Conservation (phyloP, 2,888 invertebrate genomes). For the Ectemnius continuus region DNA sequence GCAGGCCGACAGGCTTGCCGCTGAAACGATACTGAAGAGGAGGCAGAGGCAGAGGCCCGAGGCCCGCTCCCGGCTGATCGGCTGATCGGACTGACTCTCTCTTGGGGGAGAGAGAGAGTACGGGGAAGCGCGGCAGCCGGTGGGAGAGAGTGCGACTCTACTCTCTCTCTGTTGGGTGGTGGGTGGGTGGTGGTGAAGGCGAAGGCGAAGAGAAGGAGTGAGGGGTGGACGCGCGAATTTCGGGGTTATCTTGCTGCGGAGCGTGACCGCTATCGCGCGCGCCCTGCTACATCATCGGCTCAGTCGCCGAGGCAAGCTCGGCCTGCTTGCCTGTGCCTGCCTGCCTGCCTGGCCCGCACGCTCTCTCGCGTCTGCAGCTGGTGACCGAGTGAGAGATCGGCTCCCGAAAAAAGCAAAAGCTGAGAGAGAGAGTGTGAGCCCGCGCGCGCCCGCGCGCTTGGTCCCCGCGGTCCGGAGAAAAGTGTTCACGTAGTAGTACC, state of each 20-base stretch:
- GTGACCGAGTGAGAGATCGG: slow-evolving; percentile 51
- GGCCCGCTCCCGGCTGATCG: background rate
- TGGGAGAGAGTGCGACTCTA: slow-evolving; percentile 7
- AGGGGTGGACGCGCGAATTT: slow-evolving; percentile 27
- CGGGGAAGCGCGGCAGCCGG: slow-evolving; percentile 7
- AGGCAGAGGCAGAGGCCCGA: slow-evolving; percentile 13
- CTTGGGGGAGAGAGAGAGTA: slow-evolving; percentile 13
- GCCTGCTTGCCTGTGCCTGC: too few relatives aligned
- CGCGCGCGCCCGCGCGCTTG: too few relatives aligned
- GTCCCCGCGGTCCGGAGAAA: too few relatives aligned
- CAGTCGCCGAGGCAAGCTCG: background rate
- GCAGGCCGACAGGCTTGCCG: slow-evolving; percentile 38
- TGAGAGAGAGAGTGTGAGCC: slow-evolving; percentile 21
- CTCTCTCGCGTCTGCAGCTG: slow-evolving; percentile 19
- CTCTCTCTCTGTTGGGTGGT: too few relatives aligned
- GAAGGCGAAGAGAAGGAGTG: slow-evolving; percentile 6
- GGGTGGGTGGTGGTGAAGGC: background rate
- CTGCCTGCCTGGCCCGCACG: too few relatives aligned
- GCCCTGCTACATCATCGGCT: slow-evolving; percentile 8
- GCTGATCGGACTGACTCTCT: too few relatives aligned
- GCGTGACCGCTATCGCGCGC: slow-evolving; percentile 15
- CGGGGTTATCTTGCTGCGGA: slow-evolving; percentile 45
- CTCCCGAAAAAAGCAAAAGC: slow-evolving; percentile 32
- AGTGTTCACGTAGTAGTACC: slow-evolving; percentile 17
- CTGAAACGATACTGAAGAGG: slow-evolving; percentile 12